Evolutionary conservation across 2,888 invertebrate genomes (phyloP), one percentile per base, ranked within the genome.

Genomic region (Syrphus vitripennis): DNA sequence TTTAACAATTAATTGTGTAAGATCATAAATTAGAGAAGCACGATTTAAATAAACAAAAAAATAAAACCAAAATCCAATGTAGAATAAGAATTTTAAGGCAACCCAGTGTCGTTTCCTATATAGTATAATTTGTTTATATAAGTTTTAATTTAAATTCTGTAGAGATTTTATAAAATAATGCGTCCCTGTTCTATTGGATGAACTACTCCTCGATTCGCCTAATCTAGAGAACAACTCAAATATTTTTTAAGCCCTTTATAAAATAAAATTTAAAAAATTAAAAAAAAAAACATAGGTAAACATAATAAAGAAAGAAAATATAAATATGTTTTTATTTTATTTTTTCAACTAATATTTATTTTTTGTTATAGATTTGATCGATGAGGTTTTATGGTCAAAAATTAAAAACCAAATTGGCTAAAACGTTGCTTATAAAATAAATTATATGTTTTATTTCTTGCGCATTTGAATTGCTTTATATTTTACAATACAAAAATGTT

Each of bases 311-410:
- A 65, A 45, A 65, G 0, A 63, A 34, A 50, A 31, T 45, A 75
- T 10, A 53, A n/a, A 21, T 65, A 21, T n/a, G n/a, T n/a, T 50
- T 48, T 67, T 31, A 37, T 34, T 70, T 14, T 12, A 14, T 42
- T 50, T 48, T 21, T 71, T 16, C 12, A 37, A 65, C 21, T n/a
- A n/a, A n/a, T n/a, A n/a, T n/a, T n/a, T n/a, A 7, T 31, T 74
- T 84, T 50, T 34, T 21, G 77, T 82, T 70, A 21, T 86, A 86
- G 86, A 86, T 67, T 21, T 82, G 45, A 82, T 86, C 77, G 86
- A 78, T 69, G 86, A 86, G 57, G 45, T 86, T 50, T 82, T 82
- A 48, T 83, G 72, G 83, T 74, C 61, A 42, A 70, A 83, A 83
- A 53, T 79, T 55, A 79, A 37, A 21, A 67, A 82, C 6, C 81